phyloP scores from a whole-genome alignment of 2,113 vertebrate genomes.

The Taxidea taxus region DNA sequence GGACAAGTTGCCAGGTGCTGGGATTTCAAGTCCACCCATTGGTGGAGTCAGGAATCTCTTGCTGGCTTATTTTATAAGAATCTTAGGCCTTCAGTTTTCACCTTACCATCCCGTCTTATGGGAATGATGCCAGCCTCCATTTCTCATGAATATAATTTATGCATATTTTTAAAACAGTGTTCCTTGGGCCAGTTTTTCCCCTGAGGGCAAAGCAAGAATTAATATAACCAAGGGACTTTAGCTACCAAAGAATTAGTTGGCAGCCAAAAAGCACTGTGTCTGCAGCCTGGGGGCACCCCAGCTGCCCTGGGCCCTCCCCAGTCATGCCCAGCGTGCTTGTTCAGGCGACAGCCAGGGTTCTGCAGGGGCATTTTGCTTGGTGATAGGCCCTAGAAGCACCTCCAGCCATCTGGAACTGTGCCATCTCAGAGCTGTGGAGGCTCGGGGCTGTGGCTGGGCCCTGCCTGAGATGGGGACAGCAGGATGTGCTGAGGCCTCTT shows the following conservation, averaged over 20 bases:
- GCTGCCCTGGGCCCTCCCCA: neutral
- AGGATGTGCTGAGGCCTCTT: neutral
- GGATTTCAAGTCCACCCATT: neutral
- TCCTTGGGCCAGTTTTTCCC: neutral
- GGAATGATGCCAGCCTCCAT: neutral
- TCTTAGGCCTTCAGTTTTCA: neutral
- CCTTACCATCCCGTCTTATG: neutral
- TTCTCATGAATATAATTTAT: neutral
- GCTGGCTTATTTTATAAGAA: neutral
- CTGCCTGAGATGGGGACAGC: neutral
- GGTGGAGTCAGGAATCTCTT: neutral
- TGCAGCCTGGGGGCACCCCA: neutral
- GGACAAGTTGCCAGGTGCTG: neutral
- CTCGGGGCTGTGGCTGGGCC: neutral
- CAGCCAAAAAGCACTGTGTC: neutral
- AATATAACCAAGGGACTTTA: neutral
- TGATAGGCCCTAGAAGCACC: too few relatives aligned
- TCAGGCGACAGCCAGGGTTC: neutral
- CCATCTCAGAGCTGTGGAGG: neutral
- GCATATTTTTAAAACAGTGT: neutral
- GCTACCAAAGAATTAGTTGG: neutral
- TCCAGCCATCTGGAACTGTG: neutral
- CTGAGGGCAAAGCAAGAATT: neutral
- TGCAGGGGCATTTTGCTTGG: neutral
- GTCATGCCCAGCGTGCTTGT: fast-evolving